phyloP scores from a whole-genome alignment of 1,140 invertebrate species.

The Lepidurus packardi region DNA sequence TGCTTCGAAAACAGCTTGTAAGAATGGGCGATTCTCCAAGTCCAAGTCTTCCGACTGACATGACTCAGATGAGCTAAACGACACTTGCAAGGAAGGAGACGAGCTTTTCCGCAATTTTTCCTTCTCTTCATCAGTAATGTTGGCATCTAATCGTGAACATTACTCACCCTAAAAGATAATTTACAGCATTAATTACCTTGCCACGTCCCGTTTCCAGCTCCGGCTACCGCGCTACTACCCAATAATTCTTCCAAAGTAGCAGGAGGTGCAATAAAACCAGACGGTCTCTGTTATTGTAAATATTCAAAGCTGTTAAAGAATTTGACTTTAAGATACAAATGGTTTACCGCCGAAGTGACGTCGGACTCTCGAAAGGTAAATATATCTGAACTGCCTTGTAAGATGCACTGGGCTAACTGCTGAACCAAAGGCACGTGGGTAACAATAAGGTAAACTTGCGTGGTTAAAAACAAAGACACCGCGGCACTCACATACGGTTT shows the following conservation, averaged over 20 bases:
- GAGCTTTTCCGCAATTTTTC: slow-evolving; percentile 48
- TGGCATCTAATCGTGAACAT: slow-evolving; percentile 45
- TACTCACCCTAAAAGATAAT: neutral
- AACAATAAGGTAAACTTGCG: slow-evolving; percentile 94
- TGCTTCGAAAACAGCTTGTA: slow-evolving; percentile 79
- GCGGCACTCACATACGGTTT: slow-evolving; percentile 74
- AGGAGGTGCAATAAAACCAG: neutral
- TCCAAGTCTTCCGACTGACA: slow-evolving; percentile 36
- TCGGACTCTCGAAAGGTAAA: slow-evolving; percentile 29
- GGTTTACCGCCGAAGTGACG: neutral
- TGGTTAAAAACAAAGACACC: slow-evolving; percentile 83
- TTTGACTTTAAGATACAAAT: neutral
- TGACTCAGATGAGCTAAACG: neutral
- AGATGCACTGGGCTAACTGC: slow-evolving; percentile 78
- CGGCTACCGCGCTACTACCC: neutral
- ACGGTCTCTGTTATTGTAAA: neutral
- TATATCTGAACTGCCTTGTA: slow-evolving; percentile 54
- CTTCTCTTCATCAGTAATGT: slow-evolving; percentile 92
- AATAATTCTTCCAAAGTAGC: neutral
- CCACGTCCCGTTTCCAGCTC: neutral
- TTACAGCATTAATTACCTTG: neutral
- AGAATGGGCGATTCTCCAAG: slow-evolving; percentile 67
- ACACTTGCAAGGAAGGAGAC: slow-evolving; percentile 35
- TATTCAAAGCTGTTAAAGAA: neutral
- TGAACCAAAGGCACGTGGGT: slow-evolving; percentile 81